Evolutionary conservation across 2,113 vertebrate genomes (phyloP).

Genomic region (Mus pahari): DNA sequence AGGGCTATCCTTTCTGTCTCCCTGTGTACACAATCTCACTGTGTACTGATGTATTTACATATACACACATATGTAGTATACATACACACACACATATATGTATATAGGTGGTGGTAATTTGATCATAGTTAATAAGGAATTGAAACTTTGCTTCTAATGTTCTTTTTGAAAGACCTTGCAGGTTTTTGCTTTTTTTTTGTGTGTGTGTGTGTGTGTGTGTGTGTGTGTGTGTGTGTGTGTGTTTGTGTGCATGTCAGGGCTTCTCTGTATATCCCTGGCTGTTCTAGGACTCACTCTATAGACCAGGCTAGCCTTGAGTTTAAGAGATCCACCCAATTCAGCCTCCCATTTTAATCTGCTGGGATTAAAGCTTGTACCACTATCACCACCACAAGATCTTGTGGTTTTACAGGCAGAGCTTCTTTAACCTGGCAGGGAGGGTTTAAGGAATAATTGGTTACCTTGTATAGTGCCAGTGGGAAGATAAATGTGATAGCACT

Average conservation of each 20-base stretch:
- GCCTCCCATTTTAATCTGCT: not conserved
- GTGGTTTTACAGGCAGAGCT: not conserved
- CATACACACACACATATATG: not conserved
- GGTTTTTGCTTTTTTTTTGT: not conserved
- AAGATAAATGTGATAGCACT: not conserved
- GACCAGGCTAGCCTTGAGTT: not conserved
- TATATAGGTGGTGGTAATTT: not conserved
- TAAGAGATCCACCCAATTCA: not conserved
- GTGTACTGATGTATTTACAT: slow-evolving; percentile 15
- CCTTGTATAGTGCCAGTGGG: not conserved
- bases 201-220: not conserved
- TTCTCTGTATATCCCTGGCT: not conserved
- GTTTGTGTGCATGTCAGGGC: too few relatives aligned
- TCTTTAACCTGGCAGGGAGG: not conserved
- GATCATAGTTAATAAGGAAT: slow-evolving; percentile 32
- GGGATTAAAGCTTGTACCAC: not conserved
- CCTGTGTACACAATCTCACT: not conserved
- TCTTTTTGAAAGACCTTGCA: slow-evolving; percentile 56
- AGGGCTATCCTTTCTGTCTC: slow-evolving; percentile 47
- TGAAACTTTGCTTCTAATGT: slow-evolving; percentile 20
- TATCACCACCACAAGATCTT: not conserved
- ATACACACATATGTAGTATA: not conserved
- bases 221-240: not conserved
- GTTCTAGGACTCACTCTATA: not conserved
- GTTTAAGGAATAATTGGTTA: not conserved